phyloP scores from a whole-genome alignment of 2,113 vertebrate genomes.

The Percopsis transmontana region DNA sequence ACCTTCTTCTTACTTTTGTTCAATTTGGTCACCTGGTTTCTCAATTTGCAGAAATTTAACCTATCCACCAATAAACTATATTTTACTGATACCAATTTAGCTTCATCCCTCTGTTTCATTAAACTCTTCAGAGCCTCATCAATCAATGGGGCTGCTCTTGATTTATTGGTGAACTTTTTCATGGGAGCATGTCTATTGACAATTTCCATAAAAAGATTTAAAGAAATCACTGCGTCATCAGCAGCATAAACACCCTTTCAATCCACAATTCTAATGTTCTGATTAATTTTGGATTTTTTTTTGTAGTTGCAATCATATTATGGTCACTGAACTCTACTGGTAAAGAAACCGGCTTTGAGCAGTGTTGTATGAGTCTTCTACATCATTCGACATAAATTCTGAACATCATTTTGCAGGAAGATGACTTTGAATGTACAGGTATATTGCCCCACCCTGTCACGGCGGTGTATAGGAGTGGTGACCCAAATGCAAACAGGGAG shows the following conservation, averaged over 20 bases:
- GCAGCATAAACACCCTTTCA: background rate
- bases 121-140: background rate
- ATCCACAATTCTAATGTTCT: background rate
- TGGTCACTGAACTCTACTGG: background rate
- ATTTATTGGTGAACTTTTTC: background rate
- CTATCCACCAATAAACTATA: conserved; percentile 1
- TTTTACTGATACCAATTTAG: conserved; percentile 1
- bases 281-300: conserved; percentile 4
- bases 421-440: background rate
- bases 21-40: conserved; percentile 5
- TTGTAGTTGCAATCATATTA: conserved; percentile 1
- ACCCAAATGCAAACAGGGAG: too few species aligned
- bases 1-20: conserved; percentile 1
- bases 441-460: too few species aligned
- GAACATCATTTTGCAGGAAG: background rate
- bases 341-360: background rate
- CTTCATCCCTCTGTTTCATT: conserved; percentile 4
- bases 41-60: conserved; percentile 4
- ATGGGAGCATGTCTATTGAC: background rate
- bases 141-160: background rate
- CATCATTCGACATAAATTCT: background rate
- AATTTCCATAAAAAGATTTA: conserved; percentile 1
- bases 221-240: conserved; percentile 3
- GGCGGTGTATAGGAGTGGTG: too few species aligned
- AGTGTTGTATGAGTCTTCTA: background rate